A percentile compares a stretch with the other conserved stretches of the same genome.
phyloP scores from a whole-genome alignment of 92 coral and sea anemone species.

The Phymanthus crucifer region DNA sequence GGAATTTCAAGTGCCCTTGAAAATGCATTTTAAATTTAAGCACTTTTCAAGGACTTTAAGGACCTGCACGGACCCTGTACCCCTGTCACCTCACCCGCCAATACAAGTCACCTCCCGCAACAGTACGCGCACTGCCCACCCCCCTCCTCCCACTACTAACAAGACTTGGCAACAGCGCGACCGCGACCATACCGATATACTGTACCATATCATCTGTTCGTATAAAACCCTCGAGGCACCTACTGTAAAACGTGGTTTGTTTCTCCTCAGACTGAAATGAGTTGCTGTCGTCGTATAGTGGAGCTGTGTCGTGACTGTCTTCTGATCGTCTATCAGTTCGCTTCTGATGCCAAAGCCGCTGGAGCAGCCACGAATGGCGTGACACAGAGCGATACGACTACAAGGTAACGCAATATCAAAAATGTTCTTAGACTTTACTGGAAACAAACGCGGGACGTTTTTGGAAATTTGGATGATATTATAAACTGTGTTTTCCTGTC shows the following conservation, averaged over 20 bases:
- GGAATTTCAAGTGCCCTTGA: too few relatives aligned
- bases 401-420: conserved; percentile 28
- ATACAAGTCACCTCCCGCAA: too few relatives aligned
- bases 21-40: too few relatives aligned
- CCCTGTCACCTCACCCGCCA: too few relatives aligned
- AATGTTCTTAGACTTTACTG: not conserved
- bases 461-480: not conserved
- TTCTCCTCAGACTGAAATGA: conserved; percentile 83
- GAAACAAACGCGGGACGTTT: not conserved
- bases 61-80: too few relatives aligned
- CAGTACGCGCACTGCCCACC: too few relatives aligned
- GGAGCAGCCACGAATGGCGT: conserved; percentile 44
- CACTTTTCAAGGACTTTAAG: too few relatives aligned
- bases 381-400: conserved; percentile 20
- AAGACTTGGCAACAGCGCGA: too few relatives aligned
- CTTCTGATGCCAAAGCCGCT: conserved; percentile 86
- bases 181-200: too few relatives aligned
- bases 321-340: conserved; percentile 93
- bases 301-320: conserved; percentile 91
- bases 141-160: too few relatives aligned
- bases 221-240: not conserved
- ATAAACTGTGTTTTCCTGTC: not conserved
- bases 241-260: not conserved
- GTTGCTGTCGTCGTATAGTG: conserved; percentile 90
- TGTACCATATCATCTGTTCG: not conserved